A percentile compares a stretch with the other conserved stretches of the same genome.
Conservation (phyloP, 2,797 vertebrate species). For the Limnodromus scolopaceus region DNA sequence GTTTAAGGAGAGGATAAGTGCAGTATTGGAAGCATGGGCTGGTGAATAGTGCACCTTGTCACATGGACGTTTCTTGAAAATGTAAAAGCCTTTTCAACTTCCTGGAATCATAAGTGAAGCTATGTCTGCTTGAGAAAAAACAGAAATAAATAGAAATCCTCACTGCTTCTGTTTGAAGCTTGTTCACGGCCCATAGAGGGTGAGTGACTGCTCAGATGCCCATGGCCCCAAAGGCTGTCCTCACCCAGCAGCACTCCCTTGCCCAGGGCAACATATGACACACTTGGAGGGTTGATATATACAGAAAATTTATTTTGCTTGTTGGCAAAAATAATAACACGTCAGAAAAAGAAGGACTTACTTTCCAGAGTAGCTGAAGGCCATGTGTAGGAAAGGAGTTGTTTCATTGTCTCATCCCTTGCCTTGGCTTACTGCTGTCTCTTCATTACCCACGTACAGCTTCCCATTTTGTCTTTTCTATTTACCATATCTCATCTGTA, state of each 20-base stretch:
- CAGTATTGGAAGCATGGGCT: not conserved
- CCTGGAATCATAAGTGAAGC: not conserved
- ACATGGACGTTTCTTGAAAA: not conserved
- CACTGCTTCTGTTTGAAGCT: not conserved
- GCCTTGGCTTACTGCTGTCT: not conserved
- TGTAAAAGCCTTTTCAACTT: not conserved
- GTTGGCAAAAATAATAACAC: not conserved
- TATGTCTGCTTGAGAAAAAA: not conserved
- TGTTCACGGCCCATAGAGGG: rapidly evolving
- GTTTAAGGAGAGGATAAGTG: not conserved
- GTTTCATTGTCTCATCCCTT: not conserved
- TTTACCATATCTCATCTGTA: not conserved
- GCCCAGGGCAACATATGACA: not conserved
- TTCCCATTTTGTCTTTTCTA: not conserved
- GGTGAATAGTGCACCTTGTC: not conserved
- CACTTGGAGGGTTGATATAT: not conserved
- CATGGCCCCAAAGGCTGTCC: rapidly evolving
- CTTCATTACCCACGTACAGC: not conserved
- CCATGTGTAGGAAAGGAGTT: not conserved
- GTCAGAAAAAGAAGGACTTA: not conserved
- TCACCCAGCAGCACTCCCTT: not conserved
- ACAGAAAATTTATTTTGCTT: not conserved
- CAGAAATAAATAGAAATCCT: not conserved
- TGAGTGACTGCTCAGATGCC: too few species aligned
- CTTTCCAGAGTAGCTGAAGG: not conserved